Base-by-base conservation (phyloP, 2,113 vertebrate species). In the Dasyprocta punctata region DNA sequence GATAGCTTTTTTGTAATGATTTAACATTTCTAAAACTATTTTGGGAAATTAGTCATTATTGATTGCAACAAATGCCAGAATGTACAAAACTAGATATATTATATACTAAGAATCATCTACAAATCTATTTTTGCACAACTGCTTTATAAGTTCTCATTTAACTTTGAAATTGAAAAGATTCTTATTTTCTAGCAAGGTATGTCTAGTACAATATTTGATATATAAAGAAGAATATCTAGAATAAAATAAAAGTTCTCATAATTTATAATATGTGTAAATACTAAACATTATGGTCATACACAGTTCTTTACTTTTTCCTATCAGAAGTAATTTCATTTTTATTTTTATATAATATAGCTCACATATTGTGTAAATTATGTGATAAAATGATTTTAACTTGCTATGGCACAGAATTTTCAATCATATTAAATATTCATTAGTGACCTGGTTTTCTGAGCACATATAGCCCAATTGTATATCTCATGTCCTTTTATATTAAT, bases 361-460 rank as follows among this genome's bases (percentile, higher is more conserved):
- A 44, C 33, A 73, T 36, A 30, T 33, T 26, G 60, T 17, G 36
- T 78, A 78, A 63, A 63, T 90, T 49, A 11, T 77, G 60, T 86
- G 47, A 49, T 67, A 67, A 78, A 78, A 86, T 56, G 16, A 0
- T 24, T 86, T 86, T 77, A 52, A 86, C 38, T 49, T 84, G 67
- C 22, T 87, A 30, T 49, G 7, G 47, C n/a, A 92, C 11, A 78
- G 63, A 61, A 54, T 75, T 86, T 78, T n/a, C 30, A 20, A 56
- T 61, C n/a, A 9, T 61, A 49, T 71, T 41, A 96, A 83, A 90
- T 87, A 77, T 90, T 90, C 24, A 77, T 85, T 17, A 82, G 81
- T 61, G 13, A 63, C 20, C 36, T 83, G 52, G 60, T 44, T 69
- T 83, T 83, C 77, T n/a, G 54, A 38, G 3, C 11, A 87, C 33